phyloP scores from a whole-genome alignment of 2,113 vertebrate genomes.

The Astatoreochromis straeleni region DNA sequence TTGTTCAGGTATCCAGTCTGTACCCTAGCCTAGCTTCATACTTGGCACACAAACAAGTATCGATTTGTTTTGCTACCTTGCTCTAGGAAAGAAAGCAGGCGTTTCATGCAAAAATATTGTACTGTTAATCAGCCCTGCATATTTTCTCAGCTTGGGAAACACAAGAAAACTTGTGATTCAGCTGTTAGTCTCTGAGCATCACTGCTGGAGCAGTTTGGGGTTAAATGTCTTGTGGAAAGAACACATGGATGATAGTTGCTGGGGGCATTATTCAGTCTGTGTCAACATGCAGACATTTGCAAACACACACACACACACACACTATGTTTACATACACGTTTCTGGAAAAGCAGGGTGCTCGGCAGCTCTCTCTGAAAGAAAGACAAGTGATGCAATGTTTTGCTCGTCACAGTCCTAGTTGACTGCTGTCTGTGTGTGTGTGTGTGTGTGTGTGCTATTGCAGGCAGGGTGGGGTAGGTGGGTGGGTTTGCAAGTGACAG shows the following conservation, averaged over 20 bases:
- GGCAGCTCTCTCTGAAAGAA: constrained; percentile 5
- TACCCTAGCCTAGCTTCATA: not conserved
- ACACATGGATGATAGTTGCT: not conserved
- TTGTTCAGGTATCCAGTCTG: not conserved
- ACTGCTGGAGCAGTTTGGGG: not conserved
- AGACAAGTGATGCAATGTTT: constrained; percentile 41
- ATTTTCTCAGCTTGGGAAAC: not conserved
- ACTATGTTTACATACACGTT: not conserved
- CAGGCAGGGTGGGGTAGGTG: not conserved
- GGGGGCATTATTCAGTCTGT: not conserved
- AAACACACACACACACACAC: not conserved
- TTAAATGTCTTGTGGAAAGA: constrained; percentile 32
- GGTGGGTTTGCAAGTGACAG: constrained; percentile 37
- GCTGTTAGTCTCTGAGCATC: not conserved
- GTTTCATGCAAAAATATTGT: not conserved
- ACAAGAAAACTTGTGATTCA: not conserved
- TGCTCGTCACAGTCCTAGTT: not conserved
- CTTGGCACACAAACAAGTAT: not conserved
- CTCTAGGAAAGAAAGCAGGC: not conserved
- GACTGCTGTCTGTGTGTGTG: not conserved
- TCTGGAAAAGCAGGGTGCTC: not conserved
- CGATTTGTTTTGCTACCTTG: not conserved
- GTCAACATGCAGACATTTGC: not conserved
- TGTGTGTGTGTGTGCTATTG: not conserved
- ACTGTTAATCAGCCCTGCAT: not conserved